Conservation (phyloP, 2,113 vertebrate species). For the Glaucomys volans region DNA sequence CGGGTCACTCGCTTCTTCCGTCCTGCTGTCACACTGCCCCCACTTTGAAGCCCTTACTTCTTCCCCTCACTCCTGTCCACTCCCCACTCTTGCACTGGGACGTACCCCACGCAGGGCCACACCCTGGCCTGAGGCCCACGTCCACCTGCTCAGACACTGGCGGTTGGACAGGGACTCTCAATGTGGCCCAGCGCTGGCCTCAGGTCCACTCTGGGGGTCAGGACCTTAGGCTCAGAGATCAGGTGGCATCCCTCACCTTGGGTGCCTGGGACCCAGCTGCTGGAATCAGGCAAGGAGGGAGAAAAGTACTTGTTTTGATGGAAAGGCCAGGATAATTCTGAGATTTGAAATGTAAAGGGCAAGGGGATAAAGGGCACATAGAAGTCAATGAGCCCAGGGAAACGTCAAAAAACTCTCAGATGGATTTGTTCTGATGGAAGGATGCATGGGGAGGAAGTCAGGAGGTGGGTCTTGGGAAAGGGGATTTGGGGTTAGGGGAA, state of each 20-base stretch:
- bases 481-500: neutral
- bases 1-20: neutral
- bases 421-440: neutral
- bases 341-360: neutral
- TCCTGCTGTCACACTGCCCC: too few relatives aligned
- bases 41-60: neutral
- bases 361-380: neutral
- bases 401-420: neutral
- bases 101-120: neutral
- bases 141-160: neutral
- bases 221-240: neutral
- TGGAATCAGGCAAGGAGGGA: neutral
- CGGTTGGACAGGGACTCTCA: neutral
- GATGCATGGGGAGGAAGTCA: neutral
- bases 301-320: neutral
- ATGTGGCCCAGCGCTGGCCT: neutral
- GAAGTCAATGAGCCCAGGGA: neutral
- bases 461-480: neutral
- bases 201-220: neutral
- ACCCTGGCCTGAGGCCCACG: neutral
- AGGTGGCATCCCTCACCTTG: neutral
- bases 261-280: neutral
- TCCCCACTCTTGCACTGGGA: too few relatives aligned
- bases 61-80: rapidly evolving
- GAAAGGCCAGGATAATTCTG: neutral